Percentiles rank a stretch among this genome's conserved stretches.
Evolutionary conservation across 2,113 vertebrate species (phyloP).

Genomic region (Tauraco erythrolophus): DNA sequence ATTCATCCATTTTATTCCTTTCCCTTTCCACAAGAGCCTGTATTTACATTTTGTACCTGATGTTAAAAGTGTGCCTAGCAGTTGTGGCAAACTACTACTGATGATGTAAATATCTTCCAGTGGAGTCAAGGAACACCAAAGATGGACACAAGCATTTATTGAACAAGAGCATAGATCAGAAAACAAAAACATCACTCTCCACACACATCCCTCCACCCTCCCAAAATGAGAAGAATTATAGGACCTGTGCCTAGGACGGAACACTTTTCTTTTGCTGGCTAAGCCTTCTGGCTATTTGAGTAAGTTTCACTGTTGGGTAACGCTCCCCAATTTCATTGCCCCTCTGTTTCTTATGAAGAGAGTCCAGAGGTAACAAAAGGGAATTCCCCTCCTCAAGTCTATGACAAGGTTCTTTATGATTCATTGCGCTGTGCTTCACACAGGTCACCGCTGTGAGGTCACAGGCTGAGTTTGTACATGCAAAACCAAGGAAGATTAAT

Average conservation of each 20-base stretch:
- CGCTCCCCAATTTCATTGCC: neutral
- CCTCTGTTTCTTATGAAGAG: neutral
- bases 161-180: neutral
- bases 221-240: neutral
- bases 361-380: neutral
- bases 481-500: slow-evolving; percentile 26
- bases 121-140: neutral
- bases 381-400: neutral
- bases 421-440: neutral
- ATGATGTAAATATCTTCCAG: neutral
- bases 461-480: neutral
- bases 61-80: neutral
- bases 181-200: neutral
- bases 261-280: neutral
- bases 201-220: neutral
- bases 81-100: neutral
- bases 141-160: neutral
- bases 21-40: neutral
- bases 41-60: neutral
- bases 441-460: neutral
- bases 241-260: neutral
- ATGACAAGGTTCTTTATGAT: neutral
- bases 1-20: neutral
- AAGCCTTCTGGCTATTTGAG: neutral
- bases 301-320: neutral